Evolutionary conservation across 2,113 vertebrate species (phyloP).

Genomic region (Embiotoca jacksoni): DNA sequence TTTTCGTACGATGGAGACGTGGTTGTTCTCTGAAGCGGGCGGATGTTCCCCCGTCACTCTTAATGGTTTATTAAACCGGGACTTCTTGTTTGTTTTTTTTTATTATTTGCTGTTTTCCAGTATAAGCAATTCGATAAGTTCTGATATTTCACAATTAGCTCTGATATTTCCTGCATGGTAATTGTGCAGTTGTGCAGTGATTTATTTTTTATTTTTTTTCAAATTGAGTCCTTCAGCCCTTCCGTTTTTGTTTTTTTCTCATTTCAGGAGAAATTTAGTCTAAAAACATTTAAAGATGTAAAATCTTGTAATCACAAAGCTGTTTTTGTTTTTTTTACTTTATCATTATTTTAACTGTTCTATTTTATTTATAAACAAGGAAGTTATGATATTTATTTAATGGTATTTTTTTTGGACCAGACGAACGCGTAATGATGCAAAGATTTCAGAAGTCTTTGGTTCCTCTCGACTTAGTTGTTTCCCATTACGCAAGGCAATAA

Average conservation of each 20-base stretch:
- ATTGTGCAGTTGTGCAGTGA: no score
- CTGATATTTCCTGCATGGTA: neutral
- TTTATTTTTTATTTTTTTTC: no score
- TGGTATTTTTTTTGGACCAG: constrained; percentile 7
- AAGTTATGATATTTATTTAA: neutral
- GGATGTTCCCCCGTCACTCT: neutral
- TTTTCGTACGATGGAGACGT: neutral
- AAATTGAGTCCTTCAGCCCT: no score
- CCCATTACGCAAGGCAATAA: no score
- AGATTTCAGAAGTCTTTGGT: no score
- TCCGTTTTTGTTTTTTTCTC: no score
- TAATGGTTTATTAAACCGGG: neutral
- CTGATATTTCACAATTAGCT: neutral
- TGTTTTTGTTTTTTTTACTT: neutral
- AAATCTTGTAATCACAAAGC: no score
- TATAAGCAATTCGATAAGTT: neutral
- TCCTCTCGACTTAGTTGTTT: no score
- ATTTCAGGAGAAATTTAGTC: no score
- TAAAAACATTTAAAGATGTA: no score
- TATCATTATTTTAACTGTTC: neutral
- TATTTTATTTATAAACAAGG: no score
- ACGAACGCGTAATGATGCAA: constrained; percentile 12
- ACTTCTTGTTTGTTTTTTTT: no score
- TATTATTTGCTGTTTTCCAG: neutral
- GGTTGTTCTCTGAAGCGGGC: neutral